These are phyloP conservation scores for Leptinotarsa tumamoca DNA, from an alignment of 2,888 invertebrate genomes.

Conservation along the genomic window DNA sequence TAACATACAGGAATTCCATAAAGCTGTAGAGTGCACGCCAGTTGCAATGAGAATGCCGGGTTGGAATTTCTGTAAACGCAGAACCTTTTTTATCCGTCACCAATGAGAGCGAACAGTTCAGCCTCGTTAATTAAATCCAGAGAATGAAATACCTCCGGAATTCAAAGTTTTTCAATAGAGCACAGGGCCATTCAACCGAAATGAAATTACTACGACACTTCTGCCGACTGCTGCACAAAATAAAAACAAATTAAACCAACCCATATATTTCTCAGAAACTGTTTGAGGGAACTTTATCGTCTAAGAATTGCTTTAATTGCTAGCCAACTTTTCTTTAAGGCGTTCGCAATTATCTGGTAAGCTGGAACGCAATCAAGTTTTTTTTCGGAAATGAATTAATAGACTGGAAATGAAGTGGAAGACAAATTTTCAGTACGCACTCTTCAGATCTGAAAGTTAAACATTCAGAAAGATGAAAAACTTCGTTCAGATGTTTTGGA, in stretches of 20 bases:
- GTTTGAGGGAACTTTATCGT: slow-evolving; percentile 16
- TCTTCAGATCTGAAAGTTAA: not conserved
- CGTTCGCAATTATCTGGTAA: slow-evolving; percentile 7
- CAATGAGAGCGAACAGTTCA: slow-evolving; percentile 33
- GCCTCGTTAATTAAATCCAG: slow-evolving; percentile 44
- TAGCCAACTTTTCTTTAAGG: slow-evolving; percentile 4
- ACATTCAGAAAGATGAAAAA: not conserved
- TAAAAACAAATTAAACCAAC: slow-evolving; percentile 15
- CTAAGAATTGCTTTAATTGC: slow-evolving; percentile 11
- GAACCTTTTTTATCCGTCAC: not conserved
- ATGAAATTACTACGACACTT: slow-evolving; percentile 15
- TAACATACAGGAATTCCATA: not conserved
- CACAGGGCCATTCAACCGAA: slow-evolving; percentile 4
- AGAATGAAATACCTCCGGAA: slow-evolving; percentile 34
- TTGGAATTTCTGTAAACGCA: not conserved
- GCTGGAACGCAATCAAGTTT: not conserved
- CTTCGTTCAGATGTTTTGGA: too few species aligned
- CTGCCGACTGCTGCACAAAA: slow-evolving; percentile 16
- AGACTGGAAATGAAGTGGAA: not conserved
- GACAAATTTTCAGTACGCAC: not conserved
- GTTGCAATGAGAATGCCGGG: not conserved
- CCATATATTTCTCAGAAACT: slow-evolving; percentile 16
- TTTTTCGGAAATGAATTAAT: slow-evolving; percentile 1
- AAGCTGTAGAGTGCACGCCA: not conserved
- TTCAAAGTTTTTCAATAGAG: slow-evolving; percentile 31